Conservation (phyloP, 2,888 invertebrate genomes). For the Barypeithes pellucidus region DNA sequence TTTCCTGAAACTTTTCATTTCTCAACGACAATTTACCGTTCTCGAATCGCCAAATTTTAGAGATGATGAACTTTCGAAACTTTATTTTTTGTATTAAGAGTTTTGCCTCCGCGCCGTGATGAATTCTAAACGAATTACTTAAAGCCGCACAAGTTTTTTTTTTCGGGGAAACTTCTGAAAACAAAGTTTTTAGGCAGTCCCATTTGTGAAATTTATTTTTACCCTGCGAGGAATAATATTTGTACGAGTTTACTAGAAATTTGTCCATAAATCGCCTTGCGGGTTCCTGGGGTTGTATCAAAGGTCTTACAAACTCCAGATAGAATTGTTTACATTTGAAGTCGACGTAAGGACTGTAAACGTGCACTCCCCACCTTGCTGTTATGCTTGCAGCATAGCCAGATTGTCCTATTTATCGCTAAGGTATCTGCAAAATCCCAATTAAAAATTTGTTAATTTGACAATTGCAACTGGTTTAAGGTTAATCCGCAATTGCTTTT, state of each 20-base stretch:
- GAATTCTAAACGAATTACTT: slow-evolving; percentile 38
- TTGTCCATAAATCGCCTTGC: not conserved
- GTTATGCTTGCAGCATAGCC: no score
- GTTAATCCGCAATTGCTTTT: no score
- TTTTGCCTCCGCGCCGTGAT: slow-evolving; percentile 24
- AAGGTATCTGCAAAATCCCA: no score
- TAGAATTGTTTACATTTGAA: no score
- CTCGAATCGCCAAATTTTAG: slow-evolving; percentile 12
- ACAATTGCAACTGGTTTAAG: no score
- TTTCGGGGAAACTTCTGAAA: slow-evolving; percentile 6
- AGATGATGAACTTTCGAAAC: slow-evolving; percentile 29
- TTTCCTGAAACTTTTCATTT: slow-evolving; percentile 4
- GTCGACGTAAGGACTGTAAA: no score
- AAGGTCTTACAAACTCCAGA: no score
- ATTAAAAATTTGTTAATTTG: no score
- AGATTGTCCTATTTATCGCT: no score
- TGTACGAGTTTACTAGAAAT: not conserved
- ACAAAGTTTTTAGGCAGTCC: slow-evolving; percentile 12
- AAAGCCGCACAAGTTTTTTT: slow-evolving; percentile 22
- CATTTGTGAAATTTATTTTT: slow-evolving; percentile 25
- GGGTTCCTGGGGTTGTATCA: not conserved
- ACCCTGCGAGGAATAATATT: slow-evolving; percentile 6
- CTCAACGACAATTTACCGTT: slow-evolving; percentile 12
- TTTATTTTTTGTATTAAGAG: slow-evolving; percentile 26
- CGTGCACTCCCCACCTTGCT: no score